Evolutionary conservation across 2,113 vertebrate genomes (phyloP).

Genomic region (Ctenodactylus gundi): DNA sequence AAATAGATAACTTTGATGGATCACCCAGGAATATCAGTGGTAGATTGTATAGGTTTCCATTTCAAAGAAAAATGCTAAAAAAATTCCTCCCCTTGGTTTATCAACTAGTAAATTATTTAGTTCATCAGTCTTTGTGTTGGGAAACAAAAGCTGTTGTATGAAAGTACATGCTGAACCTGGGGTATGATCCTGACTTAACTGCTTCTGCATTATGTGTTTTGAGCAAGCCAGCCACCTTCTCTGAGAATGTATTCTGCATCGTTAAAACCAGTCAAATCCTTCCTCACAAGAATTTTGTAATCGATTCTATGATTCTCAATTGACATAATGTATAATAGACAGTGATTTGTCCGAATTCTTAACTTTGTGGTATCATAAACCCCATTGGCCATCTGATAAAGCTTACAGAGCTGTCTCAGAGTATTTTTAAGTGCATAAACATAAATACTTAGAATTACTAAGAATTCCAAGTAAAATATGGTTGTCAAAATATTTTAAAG

Average conservation of each 20-base stretch:
- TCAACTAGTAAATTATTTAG: background rate
- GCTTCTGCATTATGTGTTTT: background rate
- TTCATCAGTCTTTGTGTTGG: background rate
- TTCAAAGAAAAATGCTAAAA: background rate
- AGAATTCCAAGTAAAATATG: background rate
- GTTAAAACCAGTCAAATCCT: background rate
- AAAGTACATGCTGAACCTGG: background rate
- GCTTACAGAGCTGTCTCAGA: background rate
- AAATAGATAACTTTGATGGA: background rate
- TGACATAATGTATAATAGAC: background rate
- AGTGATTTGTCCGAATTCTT: background rate
- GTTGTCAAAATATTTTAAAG: conserved; percentile 4
- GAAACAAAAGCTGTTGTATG: background rate
- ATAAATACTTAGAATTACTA: background rate
- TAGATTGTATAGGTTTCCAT: background rate
- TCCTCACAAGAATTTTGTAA: background rate
- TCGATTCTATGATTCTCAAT: background rate
- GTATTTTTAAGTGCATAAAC: background rate
- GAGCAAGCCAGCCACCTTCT: background rate
- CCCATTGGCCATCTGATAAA: background rate
- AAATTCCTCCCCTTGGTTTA: conserved; percentile 5
- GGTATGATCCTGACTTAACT: background rate
- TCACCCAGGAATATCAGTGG: background rate
- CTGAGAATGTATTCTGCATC: background rate
- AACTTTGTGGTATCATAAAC: background rate